Conservation (phyloP, 1,140 invertebrate genomes). For the Heliconius hermathena region DNA sequence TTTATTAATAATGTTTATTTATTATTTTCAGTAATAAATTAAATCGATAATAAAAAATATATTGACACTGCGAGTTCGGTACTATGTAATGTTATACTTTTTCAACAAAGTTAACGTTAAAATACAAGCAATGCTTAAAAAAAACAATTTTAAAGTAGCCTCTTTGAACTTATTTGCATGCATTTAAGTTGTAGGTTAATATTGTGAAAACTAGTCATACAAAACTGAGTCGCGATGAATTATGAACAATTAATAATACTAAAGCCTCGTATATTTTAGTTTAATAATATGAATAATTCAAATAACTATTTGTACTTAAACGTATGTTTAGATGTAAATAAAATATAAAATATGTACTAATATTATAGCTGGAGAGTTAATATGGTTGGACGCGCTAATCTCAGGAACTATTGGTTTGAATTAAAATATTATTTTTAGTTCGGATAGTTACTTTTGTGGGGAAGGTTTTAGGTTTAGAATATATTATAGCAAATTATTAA, state of each 20-base stretch:
- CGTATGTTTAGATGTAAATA: neutral
- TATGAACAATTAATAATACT: constrained; percentile 39
- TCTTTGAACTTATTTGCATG: constrained; percentile 17
- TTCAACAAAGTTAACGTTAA: neutral
- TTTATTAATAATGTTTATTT: neutral
- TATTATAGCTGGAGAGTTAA: neutral
- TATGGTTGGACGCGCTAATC: too few species aligned
- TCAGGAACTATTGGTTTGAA: too few species aligned
- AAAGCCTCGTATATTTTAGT: neutral
- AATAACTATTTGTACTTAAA: neutral
- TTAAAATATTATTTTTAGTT: too few species aligned
- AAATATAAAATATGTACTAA: neutral
- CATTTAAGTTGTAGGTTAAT: constrained; percentile 20
- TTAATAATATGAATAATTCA: neutral
- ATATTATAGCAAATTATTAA: too few species aligned
- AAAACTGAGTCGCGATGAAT: constrained; percentile 47
- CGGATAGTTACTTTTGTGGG: too few species aligned
- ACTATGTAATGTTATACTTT: neutral
- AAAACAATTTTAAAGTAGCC: neutral
- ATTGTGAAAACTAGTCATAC: constrained; percentile 36
- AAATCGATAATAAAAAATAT: neutral
- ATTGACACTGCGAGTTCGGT: neutral
- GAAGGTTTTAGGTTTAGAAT: too few species aligned
- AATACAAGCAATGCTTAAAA: too few species aligned
- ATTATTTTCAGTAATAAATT: neutral